Percentiles rank a stretch among this genome's conserved stretches.
Conservation (phyloP, 2,888 invertebrate species). For the Mechanitis mazaeus region DNA sequence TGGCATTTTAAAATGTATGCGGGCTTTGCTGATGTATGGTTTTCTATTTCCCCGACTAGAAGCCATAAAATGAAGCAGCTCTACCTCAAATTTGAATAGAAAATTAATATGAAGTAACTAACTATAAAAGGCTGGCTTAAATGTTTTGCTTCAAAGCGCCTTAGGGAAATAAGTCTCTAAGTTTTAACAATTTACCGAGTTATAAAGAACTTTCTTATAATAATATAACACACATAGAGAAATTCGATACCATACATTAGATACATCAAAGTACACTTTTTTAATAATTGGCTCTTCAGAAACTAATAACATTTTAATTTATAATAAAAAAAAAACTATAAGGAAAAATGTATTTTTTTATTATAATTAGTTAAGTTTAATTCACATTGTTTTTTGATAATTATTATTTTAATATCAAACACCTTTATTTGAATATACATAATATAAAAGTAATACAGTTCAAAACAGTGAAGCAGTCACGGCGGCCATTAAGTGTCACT, state of each 20-base stretch:
- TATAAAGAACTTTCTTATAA: not conserved
- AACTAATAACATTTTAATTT: no score
- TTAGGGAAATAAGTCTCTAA: conserved; percentile 12
- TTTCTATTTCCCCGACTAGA: conserved; percentile 50
- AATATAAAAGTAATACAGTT: conserved; percentile 25
- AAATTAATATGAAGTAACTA: conserved; percentile 41
- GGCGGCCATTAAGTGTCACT: conserved; percentile 46
- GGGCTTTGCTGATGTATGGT: conserved; percentile 71
- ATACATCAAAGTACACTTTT: no score
- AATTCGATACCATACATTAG: not conserved
- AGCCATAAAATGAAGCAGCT: conserved; percentile 60
- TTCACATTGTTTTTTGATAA: not conserved
- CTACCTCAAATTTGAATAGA: conserved; percentile 52
- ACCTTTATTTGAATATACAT: not conserved
- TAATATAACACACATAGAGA: not conserved
- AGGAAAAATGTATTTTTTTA: no score
- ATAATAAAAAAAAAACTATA: no score
- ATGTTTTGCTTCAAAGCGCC: conserved; percentile 8
- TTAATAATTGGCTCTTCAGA: no score
- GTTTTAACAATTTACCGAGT: conserved; percentile 6
- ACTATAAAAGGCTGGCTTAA: conserved; percentile 11
- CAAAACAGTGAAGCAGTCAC: conserved; percentile 36
- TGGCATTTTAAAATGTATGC: conserved; percentile 70
- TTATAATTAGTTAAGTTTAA: no score
- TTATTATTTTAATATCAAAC: conserved; percentile 7